Conservation (phyloP, 2,888 invertebrate species). For the Diabrotica balteata region DNA sequence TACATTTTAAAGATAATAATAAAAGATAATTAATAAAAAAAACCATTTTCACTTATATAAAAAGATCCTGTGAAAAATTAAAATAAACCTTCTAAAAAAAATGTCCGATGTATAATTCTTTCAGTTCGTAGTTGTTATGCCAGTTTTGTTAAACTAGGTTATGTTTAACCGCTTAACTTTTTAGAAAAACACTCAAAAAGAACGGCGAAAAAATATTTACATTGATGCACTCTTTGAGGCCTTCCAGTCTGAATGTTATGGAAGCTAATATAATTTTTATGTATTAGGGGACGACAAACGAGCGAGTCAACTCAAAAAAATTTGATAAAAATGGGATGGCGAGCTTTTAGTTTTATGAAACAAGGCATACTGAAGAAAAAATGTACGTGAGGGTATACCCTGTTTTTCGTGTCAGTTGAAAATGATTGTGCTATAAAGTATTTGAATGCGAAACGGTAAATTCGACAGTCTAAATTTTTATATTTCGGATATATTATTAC, state of each 20-base stretch:
- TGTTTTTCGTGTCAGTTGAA: constrained; percentile 21
- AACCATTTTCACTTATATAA: no score
- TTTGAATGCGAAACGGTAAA: constrained; percentile 18
- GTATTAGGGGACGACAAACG: constrained; percentile 23
- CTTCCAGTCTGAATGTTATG: constrained; percentile 1
- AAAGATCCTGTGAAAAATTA: no score
- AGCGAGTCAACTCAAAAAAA: constrained; percentile 19
- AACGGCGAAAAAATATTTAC: constrained; percentile 2
- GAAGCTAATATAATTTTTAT: constrained; percentile 25
- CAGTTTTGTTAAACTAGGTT: no score
- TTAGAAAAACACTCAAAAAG: neutral
- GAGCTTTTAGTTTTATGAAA: constrained; percentile 26
- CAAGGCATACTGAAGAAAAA: constrained; percentile 21
- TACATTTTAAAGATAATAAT: no score
- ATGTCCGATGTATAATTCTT: no score
- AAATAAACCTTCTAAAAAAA: no score
- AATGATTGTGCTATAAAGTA: constrained; percentile 25
- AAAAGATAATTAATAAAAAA: no score
- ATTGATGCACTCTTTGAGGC: neutral
- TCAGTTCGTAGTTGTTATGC: no score
- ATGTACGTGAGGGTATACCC: constrained; percentile 16
- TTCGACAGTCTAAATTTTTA: constrained; percentile 17
- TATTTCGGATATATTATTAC: constrained; percentile 2
- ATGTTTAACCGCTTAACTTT: neutral
- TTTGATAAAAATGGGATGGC: constrained; percentile 18